Conservation (phyloP, 2,113 vertebrate genomes). For the Ceyx melanurus region DNA sequence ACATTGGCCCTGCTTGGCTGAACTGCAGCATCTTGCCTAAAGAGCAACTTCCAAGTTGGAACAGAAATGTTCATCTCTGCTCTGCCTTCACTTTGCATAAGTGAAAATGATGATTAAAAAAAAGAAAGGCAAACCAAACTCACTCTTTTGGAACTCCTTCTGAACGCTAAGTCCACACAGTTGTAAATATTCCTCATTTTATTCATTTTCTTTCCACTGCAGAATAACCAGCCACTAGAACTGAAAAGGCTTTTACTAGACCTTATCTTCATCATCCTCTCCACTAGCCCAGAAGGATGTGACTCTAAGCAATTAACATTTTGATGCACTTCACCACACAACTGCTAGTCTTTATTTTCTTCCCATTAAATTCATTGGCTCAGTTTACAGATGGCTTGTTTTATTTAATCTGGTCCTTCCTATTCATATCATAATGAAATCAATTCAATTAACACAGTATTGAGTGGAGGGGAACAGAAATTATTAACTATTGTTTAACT, state of each 20-base stretch:
- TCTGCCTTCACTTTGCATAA: not conserved
- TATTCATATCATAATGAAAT: not conserved
- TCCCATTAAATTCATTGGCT: not conserved
- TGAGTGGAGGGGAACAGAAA: not conserved
- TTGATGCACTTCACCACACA: not conserved
- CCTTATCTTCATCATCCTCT: slow-evolving; percentile 1
- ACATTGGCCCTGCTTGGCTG: not conserved
- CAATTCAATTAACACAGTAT: not conserved
- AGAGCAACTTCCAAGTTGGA: not conserved
- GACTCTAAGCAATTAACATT: not conserved
- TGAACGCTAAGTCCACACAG: not conserved
- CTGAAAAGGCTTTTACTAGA: not conserved
- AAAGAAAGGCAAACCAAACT: not conserved
- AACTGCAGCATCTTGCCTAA: not conserved
- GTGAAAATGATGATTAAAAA: not conserved
- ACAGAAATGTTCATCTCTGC: not conserved
- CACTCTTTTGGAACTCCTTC: not conserved
- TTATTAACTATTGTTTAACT: not conserved
- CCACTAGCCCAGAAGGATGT: not conserved
- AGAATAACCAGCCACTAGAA: not conserved
- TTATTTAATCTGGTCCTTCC: not conserved
- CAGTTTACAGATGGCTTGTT: not conserved
- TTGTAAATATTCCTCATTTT: not conserved
- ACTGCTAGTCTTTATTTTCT: not conserved
- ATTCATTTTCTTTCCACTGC: not conserved